Conservation (phyloP, 2,113 vertebrate species). For the Diadophis punctatus region DNA sequence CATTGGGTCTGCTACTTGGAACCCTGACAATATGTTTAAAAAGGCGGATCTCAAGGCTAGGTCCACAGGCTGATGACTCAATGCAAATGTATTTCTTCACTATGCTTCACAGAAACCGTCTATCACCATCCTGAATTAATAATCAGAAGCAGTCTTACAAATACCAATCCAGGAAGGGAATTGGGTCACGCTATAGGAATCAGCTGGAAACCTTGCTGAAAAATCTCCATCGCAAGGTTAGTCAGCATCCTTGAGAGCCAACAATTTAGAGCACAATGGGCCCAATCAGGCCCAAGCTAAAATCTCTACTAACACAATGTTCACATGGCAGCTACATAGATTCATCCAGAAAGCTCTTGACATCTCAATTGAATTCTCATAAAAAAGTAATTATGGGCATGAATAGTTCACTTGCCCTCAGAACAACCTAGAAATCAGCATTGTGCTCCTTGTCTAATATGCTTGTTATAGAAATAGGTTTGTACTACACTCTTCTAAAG, state of each 20-base stretch:
- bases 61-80: neutral
- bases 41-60: neutral
- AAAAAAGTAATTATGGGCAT: neutral
- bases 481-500: neutral
- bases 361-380: conserved; percentile 7
- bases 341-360: neutral
- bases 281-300: conserved; percentile 12
- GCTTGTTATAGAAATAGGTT: neutral
- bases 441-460: neutral
- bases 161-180: neutral
- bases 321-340: neutral
- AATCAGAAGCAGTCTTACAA: neutral
- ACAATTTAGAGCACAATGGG: conserved; percentile 23
- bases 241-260: neutral
- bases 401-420: neutral
- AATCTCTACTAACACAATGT: neutral
- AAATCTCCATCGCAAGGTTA: neutral
- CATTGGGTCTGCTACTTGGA: too few relatives aligned
- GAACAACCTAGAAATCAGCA: neutral
- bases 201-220: neutral
- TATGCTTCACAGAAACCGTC: neutral
- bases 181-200: neutral
- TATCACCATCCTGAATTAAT: neutral
- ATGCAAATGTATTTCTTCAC: neutral
- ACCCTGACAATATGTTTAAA: neutral